Base-by-base conservation (phyloP, 2,113 vertebrate genomes). In the Seriola quinqueradiata region DNA sequence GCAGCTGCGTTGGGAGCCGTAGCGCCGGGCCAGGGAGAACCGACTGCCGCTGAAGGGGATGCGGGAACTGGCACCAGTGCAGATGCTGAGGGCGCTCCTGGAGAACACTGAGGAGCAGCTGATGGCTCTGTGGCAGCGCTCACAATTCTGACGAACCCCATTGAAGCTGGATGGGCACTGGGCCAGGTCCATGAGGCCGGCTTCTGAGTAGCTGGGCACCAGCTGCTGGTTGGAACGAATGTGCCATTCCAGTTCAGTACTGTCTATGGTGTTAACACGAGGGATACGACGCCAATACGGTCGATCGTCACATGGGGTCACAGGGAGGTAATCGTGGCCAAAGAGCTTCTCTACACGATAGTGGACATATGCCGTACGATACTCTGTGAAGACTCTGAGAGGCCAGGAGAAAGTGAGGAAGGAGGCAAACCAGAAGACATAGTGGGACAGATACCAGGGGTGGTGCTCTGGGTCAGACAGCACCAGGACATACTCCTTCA, bases 31-130 rank as follows among this genome's bases (percentile, higher is more conserved):
- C 80, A 98, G 90, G 4, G 97, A 99, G 93, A 99, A 98, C 32
- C 96, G 96, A 67, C 97, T 98, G 87, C 95, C 93, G 50, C 96
- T 97, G 90, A 97, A 97, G 11, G 97, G 96, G 50, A 97, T 95
- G 59, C 97, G 96, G 72, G 98, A 96, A 78, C 97, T 96, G 90
- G 96, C 93, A 3, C 93, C 97, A 0, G 96, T 97, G 65, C 98
- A 99, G 94, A 99, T 97, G 93, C 97, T 99, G 57, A 99, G 95
- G 50, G 97, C 98, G 0, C 98, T 99, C 85, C 98, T 96, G 66
- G 98, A 99, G 92, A 99, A 99, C 74, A 99, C 98, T 2, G 98
- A 99, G 38, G 98, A 99, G 92, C 97, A 98, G 94, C 98, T 99
- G 92, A 96, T 96, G 52, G 97, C 96, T 70, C 97, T 95, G 91